These are phyloP conservation scores for Austrofundulus limnaeus DNA, from an alignment of 2,113 vertebrate genomes.

Conservation along the genomic window DNA sequence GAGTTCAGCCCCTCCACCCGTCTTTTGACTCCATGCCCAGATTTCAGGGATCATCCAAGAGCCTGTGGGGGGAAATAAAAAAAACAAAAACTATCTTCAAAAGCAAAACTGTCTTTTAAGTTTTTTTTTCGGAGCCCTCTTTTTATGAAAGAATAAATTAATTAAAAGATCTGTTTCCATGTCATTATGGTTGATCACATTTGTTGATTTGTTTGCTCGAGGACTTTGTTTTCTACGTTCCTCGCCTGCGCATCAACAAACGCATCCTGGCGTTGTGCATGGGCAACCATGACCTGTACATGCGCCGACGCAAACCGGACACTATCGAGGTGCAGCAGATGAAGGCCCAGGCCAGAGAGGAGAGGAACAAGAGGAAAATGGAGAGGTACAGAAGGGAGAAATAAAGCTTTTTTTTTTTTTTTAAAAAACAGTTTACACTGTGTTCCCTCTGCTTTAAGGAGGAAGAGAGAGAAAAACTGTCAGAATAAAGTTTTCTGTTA, in stretches of 20 bases:
- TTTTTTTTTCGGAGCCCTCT: too few relatives aligned
- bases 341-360: constrained; percentile 97
- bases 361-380: constrained; percentile 93
- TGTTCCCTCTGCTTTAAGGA: constrained; percentile 61
- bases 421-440: constrained; percentile 54
- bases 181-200: constrained; percentile 1
- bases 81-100: background rate
- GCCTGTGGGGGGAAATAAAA: constrained; percentile 3
- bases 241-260: constrained; percentile 97
- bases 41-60: constrained; percentile 23
- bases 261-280: constrained; percentile 96
- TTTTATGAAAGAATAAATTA: background rate
- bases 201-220: constrained; percentile 44
- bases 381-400: constrained; percentile 83
- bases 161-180: background rate
- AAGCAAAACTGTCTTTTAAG: constrained; percentile 23
- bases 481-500: constrained; percentile 46
- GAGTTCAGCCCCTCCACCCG: constrained; percentile 30
- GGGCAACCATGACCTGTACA: constrained; percentile 99
- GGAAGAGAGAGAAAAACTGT: constrained; percentile 38
- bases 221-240: constrained; percentile 98
- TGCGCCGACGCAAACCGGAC: constrained; percentile 95
- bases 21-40: constrained; percentile 17
- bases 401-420: constrained; percentile 10
- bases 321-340: constrained; percentile 99